Percentiles rank a stretch among this genome's conserved stretches.
phyloP scores from a whole-genome alignment of 1,140 invertebrate species.

The Drosophila aff. region DNA sequence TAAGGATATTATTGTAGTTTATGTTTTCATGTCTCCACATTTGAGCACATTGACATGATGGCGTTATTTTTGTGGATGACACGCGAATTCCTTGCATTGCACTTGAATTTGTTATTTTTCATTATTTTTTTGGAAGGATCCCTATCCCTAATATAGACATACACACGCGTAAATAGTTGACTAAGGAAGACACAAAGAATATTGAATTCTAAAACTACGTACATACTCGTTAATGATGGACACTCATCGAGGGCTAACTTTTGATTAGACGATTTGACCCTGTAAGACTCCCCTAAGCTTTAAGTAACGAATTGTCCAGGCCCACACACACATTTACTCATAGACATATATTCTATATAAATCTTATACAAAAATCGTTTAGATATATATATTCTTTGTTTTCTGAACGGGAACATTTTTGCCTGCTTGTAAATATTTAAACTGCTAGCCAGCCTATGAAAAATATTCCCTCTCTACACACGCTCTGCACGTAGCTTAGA shows the following conservation, averaged over 20 bases:
- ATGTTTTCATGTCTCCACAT: constrained; percentile 41
- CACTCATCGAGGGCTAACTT: constrained; percentile 42
- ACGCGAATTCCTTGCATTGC: constrained; percentile 78
- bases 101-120: constrained; percentile 30
- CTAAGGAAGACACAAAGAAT: constrained; percentile 76
- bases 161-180: constrained; percentile 43
- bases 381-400: constrained; percentile 17
- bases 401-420: constrained; percentile 10
- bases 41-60: constrained; percentile 42
- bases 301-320: constrained; percentile 11
- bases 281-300: constrained; percentile 50
- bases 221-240: constrained; percentile 23
- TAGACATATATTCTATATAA: constrained; percentile 49
- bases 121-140: constrained; percentile 30
- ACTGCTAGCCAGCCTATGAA: constrained; percentile 49
- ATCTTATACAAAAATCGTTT: constrained; percentile 58
- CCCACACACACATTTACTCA: constrained; percentile 19
- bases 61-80: constrained; percentile 48
- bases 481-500: constrained; percentile 48
- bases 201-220: constrained; percentile 44
- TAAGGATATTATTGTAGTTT: constrained; percentile 60
- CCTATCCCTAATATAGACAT: constrained; percentile 30
- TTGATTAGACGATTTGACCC: constrained; percentile 41
- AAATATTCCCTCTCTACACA: constrained; percentile 46
- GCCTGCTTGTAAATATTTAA: constrained; percentile 57